Evolutionary conservation across 2,113 vertebrate genomes (phyloP).

Genomic region (Deroptyus accipitrinus): DNA sequence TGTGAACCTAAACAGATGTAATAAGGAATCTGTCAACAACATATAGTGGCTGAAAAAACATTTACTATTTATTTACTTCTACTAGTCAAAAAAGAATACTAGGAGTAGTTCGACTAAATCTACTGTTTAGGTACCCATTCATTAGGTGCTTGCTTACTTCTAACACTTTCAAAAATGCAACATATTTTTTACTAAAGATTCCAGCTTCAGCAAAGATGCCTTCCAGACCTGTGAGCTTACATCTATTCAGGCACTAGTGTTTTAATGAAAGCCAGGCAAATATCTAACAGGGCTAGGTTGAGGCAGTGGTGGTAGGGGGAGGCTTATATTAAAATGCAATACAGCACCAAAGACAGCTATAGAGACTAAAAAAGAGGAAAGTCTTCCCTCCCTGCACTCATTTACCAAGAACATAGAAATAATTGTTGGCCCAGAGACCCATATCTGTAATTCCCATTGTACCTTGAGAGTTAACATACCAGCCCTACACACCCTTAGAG

Average conservation of each 20-base stretch:
- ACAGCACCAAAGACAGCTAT: slow-evolving; percentile 21
- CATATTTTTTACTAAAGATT: neutral
- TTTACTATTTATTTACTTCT: slow-evolving; percentile 6
- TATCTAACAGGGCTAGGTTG: neutral
- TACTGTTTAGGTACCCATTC: neutral
- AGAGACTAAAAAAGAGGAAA: slow-evolving; percentile 40
- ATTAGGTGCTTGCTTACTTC: neutral
- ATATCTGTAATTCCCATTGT: slow-evolving; percentile 36
- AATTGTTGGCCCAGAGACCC: slow-evolving; percentile 29
- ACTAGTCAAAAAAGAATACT: neutral
- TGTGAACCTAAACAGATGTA: neutral
- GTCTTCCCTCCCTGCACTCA: neutral
- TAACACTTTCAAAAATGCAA: neutral
- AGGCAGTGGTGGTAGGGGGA: neutral
- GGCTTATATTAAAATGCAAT: slow-evolving; percentile 41
- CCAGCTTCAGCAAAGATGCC: neutral
- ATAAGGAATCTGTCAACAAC: neutral
- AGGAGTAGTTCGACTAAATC: neutral
- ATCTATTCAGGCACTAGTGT: neutral
- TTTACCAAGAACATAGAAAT: slow-evolving; percentile 55
- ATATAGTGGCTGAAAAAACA: neutral
- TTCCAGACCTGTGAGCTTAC: neutral
- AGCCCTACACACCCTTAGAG: neutral
- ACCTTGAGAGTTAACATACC: neutral
- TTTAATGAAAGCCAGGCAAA: slow-evolving; percentile 52